Percentiles rank a stretch among this genome's conserved stretches.
These are phyloP conservation scores for Eilema sororculum DNA, from an alignment of 2,888 invertebrate species.

Conservation along the genomic window DNA sequence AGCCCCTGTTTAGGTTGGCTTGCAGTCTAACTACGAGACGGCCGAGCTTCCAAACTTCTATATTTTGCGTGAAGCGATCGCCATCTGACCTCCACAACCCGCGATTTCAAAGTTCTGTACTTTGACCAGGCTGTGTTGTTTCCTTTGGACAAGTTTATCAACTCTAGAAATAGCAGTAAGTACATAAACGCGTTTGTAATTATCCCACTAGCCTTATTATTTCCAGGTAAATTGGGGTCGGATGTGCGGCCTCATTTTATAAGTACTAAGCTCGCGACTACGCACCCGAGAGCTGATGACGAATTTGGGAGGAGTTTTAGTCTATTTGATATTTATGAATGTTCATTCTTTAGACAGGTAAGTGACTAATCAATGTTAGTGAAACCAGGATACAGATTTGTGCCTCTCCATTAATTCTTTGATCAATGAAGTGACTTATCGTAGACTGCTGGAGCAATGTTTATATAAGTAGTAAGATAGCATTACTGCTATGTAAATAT, in stretches of 20 bases:
- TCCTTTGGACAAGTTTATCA: neutral
- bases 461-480: no score
- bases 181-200: neutral
- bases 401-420: no score
- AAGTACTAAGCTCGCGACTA: neutral
- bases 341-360: no score
- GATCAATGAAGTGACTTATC: no score
- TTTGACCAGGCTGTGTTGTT: neutral
- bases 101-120: neutral
- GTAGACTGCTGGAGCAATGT: no score
- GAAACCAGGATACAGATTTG: no score
- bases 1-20: neutral
- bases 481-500: no score
- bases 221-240: conserved; percentile 7
- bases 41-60: no score
- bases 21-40: neutral
- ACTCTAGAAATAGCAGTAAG: neutral
- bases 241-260: conserved; percentile 7
- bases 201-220: conserved; percentile 5
- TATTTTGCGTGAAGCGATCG: neutral
- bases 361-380: no score
- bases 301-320: neutral
- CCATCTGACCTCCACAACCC: neutral
- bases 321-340: neutral
- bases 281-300: neutral